Conservation (phyloP, 2,797 vertebrate species). For the Lepilemur septentrionalis region DNA sequence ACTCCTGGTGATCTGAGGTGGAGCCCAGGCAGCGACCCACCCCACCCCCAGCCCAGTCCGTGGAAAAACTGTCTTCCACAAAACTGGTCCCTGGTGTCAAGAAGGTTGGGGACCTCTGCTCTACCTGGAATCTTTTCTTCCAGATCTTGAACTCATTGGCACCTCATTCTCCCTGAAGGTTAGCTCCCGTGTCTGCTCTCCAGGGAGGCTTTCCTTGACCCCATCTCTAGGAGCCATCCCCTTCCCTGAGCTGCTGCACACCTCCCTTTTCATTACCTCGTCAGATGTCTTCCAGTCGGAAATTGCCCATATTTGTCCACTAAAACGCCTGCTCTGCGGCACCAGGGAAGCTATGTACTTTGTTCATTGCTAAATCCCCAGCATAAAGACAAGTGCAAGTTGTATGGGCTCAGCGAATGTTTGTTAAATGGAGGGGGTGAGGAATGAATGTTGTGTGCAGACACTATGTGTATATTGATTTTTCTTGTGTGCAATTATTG, state of each 20-base stretch:
- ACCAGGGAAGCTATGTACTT: not conserved
- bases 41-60: too few species aligned
- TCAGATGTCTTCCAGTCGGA: not conserved
- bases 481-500: not conserved
- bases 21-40: too few species aligned
- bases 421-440: not conserved
- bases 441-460: not conserved
- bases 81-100: too few species aligned
- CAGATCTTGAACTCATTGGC: not conserved
- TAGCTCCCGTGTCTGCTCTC: not conserved
- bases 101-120: too few species aligned
- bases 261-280: not conserved
- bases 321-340: not conserved
- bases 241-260: not conserved
- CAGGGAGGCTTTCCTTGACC: not conserved
- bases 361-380: not conserved
- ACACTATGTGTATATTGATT: not conserved
- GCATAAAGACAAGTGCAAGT: not conserved
- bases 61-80: too few species aligned
- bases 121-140: not conserved
- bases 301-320: not conserved
- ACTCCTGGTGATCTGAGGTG: too few species aligned
- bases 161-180: not conserved
- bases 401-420: not conserved
- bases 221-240: not conserved